Evolutionary conservation across 2,113 vertebrate species (phyloP).

Genomic region (Gymnarchus niloticus): DNA sequence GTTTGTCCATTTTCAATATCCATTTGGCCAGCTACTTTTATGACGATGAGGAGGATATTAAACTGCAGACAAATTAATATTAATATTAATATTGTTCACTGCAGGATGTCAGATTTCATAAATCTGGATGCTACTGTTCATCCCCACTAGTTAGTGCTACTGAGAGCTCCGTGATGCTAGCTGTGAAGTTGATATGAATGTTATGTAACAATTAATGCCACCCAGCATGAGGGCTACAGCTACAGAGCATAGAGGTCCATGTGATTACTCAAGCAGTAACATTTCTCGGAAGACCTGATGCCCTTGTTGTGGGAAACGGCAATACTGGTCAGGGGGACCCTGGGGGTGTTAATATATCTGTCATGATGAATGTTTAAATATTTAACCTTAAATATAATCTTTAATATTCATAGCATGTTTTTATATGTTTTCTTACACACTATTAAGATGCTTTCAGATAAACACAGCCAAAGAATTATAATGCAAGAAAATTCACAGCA

Average conservation of each 20-base stretch:
- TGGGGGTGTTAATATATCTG: neutral
- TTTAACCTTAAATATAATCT: neutral
- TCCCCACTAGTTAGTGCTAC: neutral
- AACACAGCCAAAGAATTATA: no score
- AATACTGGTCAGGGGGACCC: neutral
- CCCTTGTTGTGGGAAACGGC: neutral
- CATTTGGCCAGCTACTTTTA: no score
- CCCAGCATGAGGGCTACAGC: neutral
- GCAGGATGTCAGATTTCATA: neutral
- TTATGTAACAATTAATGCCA: neutral
- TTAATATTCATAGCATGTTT: no score
- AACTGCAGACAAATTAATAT: neutral
- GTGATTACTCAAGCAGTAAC: neutral
- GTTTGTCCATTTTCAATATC: no score
- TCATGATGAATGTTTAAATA: neutral
- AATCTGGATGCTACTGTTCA: neutral
- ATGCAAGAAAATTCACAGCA: no score
- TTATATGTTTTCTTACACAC: no score
- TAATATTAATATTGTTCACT: neutral
- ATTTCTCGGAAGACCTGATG: neutral
- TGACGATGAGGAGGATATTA: no score
- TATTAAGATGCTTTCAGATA: no score
- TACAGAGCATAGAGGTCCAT: neutral
- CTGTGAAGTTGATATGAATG: neutral
- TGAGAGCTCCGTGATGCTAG: neutral